Percentiles rank a stretch among this genome's conserved stretches.
Conservation (phyloP, 1,140 invertebrate species). For the Manduca sexta region DNA sequence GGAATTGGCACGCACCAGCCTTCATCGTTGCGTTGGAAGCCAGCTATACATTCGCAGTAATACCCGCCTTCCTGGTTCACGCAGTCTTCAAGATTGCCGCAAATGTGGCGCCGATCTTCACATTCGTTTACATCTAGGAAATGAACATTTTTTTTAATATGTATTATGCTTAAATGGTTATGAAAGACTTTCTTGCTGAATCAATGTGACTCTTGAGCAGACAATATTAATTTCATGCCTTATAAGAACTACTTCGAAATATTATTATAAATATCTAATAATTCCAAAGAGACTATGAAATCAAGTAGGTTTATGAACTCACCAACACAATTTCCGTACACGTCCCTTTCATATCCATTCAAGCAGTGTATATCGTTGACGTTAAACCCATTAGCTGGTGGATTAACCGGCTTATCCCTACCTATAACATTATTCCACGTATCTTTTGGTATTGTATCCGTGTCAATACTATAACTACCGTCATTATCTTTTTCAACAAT, state of each 20-base stretch:
- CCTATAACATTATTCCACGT: constrained; percentile 47
- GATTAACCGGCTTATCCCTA: constrained; percentile 24
- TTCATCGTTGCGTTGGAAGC: constrained; percentile 44
- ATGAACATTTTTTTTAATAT: too few species aligned
- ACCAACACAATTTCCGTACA: constrained; percentile 55
- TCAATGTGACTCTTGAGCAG: too few species aligned
- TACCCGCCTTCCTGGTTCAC: constrained; percentile 79
- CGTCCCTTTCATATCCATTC: constrained; percentile 50
- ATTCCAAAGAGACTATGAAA: too few species aligned
- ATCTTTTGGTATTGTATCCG: constrained; percentile 34
- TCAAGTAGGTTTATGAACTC: constrained; percentile 12
- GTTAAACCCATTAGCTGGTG: constrained; percentile 31
- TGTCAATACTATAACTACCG: constrained; percentile 31
- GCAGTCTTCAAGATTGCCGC: constrained; percentile 84
- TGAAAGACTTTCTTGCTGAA: too few species aligned
- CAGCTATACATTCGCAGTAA: constrained; percentile 66
- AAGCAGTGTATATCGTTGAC: constrained; percentile 44
- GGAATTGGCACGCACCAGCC: constrained; percentile 42
- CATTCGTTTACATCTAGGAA: constrained; percentile 96
- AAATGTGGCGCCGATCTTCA: constrained; percentile 84
- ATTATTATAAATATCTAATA: too few species aligned
- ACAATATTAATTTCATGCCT: too few species aligned
- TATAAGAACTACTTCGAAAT: too few species aligned
- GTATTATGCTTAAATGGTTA: too few species aligned
- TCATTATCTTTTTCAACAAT: constrained; percentile 34